Evolutionary conservation across 2,113 vertebrate species (phyloP).

Genomic region (Drymodes brunneopygia): DNA sequence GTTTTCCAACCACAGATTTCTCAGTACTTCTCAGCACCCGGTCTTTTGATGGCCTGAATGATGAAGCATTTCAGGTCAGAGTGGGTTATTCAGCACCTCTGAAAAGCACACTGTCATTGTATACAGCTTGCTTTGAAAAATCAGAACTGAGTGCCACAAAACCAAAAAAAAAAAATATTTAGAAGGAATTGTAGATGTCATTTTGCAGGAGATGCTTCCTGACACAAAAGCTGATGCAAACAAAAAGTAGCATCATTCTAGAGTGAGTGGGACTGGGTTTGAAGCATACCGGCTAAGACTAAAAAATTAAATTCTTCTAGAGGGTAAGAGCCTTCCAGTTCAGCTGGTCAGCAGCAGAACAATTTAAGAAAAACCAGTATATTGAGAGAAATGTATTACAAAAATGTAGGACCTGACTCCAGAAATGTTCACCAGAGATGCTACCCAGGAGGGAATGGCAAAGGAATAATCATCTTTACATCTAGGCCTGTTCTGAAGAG

Average conservation of each 20-base stretch:
- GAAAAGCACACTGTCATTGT: not conserved
- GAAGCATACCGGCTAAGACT: not conserved
- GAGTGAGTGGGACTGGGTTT: not conserved
- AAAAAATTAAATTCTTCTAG: not conserved
- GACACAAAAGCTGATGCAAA: not conserved
- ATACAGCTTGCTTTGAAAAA: not conserved
- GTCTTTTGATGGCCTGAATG: not conserved
- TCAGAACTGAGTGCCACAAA: not conserved
- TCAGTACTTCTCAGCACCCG: not conserved
- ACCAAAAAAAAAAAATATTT: not conserved
- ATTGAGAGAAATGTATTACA: not conserved
- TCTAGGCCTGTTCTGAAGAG: not conserved
- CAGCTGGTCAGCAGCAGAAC: not conserved
- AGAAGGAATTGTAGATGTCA: not conserved
- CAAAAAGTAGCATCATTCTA: not conserved
- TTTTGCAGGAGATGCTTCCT: not conserved
- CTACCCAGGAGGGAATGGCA: not conserved
- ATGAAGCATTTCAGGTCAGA: not conserved
- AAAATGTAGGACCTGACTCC: not conserved
- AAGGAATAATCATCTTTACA: not conserved
- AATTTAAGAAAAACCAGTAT: not conserved
- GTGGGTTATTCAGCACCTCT: not conserved
- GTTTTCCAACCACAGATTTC: not conserved
- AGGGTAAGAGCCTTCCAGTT: not conserved
- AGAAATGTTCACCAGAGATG: not conserved